Evolutionary conservation across 2,797 vertebrate genomes (phyloP).

Genomic region (Pelodytes ibericus): DNA sequence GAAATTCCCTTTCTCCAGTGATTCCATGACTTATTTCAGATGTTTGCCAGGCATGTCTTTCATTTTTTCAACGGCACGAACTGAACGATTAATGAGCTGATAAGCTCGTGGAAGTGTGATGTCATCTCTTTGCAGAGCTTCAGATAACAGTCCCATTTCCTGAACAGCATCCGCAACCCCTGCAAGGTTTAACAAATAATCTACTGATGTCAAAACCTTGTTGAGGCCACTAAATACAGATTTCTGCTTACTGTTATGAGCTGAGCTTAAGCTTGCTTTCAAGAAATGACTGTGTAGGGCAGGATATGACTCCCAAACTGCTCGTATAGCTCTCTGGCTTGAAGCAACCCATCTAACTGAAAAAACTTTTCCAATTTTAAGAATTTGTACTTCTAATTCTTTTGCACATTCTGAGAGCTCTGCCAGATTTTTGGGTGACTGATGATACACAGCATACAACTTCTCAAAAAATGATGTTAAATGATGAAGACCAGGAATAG

Average conservation of each 20-base stretch:
- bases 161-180: background rate
- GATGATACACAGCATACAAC: background rate
- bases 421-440: slow-evolving; percentile 1
- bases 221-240: background rate
- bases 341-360: background rate
- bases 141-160: background rate
- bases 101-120: background rate
- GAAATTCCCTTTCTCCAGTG: background rate
- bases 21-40: slow-evolving; percentile 12
- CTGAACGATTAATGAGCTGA: background rate
- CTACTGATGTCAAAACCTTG: background rate
- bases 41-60: slow-evolving; percentile 15
- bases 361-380: slow-evolving; percentile 1
- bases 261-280: background rate
- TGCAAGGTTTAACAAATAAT: background rate
- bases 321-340: background rate
- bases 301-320: background rate
- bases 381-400: slow-evolving; percentile 13
- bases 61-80: background rate
- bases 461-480: background rate
- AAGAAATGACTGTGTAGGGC: background rate
- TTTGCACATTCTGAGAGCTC: background rate
- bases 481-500: background rate
- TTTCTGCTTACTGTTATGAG: background rate
- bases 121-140: slow-evolving; percentile 3